Evolutionary conservation across 2,797 vertebrate species (phyloP).

Genomic region (Tokudaia tokunoshimensis): DNA sequence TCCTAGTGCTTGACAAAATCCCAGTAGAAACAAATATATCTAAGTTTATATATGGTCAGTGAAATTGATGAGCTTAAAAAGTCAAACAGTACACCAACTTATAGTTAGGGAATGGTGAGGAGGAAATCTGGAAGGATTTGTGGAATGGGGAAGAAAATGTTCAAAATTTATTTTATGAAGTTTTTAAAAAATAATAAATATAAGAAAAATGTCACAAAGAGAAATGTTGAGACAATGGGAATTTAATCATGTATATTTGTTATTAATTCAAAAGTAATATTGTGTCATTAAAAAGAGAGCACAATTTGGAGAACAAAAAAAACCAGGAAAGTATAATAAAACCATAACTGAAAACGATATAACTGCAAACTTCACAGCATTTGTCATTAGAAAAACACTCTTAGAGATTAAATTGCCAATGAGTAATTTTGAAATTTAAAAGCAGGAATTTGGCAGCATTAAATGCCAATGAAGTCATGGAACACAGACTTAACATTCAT

Average conservation of each 20-base stretch:
- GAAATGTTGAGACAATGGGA: not conserved
- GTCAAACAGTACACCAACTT: not conserved
- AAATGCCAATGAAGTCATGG: not conserved
- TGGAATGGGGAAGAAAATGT: not conserved
- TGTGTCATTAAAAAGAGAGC: not conserved
- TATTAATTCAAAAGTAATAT: not conserved
- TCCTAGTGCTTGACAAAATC: not conserved
- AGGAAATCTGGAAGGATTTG: not conserved
- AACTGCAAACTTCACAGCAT: not conserved
- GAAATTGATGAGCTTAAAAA: not conserved
- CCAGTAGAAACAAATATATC: not conserved
- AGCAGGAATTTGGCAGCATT: not conserved
- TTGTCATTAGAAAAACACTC: not conserved
- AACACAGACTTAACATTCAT: not conserved
- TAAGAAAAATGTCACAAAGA: not conserved
- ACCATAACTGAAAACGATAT: not conserved
- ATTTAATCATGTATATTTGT: not conserved
- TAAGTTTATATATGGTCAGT: not conserved
- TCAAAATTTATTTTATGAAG: not conserved
- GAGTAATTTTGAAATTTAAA: not conserved
- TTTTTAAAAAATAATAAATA: not conserved
- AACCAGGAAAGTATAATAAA: not conserved
- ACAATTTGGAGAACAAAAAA: not conserved
- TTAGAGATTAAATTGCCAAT: not conserved
- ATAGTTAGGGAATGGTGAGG: not conserved